Evolutionary conservation across 2,113 vertebrate species (phyloP).

Genomic region (Lanius collurio): DNA sequence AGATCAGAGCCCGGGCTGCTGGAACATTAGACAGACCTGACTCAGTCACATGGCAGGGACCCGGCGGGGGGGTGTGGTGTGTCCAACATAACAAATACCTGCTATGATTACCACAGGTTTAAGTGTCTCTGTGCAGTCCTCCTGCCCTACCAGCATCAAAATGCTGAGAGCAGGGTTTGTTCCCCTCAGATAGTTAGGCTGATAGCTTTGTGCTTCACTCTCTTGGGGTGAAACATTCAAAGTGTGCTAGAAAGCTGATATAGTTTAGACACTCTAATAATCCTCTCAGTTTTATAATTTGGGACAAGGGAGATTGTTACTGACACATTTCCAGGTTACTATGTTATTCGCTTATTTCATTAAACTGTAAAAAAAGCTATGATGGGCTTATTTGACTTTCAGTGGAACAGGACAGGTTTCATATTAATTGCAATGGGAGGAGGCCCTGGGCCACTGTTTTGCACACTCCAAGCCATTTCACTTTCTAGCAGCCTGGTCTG

Average conservation of each 20-base stretch:
- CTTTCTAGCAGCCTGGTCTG: background rate
- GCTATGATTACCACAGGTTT: background rate
- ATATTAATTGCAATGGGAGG: background rate
- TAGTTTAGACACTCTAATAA: background rate
- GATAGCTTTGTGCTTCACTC: background rate
- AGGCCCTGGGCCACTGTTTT: background rate
- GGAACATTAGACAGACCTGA: no score
- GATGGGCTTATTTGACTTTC: background rate
- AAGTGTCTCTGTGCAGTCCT: background rate
- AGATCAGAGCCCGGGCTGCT: no score
- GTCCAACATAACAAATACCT: background rate
- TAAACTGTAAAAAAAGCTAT: background rate
- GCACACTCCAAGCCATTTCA: background rate
- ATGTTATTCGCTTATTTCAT: background rate
- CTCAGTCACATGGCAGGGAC: no score
- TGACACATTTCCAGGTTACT: background rate
- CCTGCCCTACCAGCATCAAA: background rate
- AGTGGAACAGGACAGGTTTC: background rate
- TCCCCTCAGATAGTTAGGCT: background rate
- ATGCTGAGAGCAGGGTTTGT: background rate
- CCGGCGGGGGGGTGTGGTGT: no score
- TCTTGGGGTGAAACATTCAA: background rate
- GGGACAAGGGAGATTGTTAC: background rate
- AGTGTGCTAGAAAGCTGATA: background rate
- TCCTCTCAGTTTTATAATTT: background rate